phyloP scores from a whole-genome alignment of 2,888 invertebrate genomes.

The Oconnorella tubifera region DNA sequence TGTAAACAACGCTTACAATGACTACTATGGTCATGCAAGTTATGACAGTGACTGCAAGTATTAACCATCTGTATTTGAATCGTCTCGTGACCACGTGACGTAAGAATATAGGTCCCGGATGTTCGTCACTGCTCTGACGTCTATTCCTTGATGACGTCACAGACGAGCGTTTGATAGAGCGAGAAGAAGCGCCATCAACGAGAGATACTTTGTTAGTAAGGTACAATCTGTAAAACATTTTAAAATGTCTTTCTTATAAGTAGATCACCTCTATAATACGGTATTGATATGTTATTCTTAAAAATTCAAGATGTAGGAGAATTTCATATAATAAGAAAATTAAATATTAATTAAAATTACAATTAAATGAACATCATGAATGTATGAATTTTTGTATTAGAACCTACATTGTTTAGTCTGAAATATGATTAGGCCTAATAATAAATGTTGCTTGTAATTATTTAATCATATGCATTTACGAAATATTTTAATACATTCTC shows the following conservation, averaged over 20 bases:
- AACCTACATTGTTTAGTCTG: too few species aligned
- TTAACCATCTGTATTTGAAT: conserved; percentile 36
- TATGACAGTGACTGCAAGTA: conserved; percentile 33
- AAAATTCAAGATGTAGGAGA: too few species aligned
- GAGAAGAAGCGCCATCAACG: neutral
- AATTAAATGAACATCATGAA: neutral
- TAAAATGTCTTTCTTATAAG: too few species aligned
- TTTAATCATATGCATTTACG: too few species aligned
- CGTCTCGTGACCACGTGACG: conserved; percentile 33
- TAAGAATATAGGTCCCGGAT: conserved; percentile 37
- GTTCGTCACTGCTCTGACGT: conserved; percentile 15
- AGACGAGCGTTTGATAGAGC: conserved; percentile 7
- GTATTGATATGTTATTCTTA: too few species aligned
- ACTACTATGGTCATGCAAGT: conserved; percentile 36
- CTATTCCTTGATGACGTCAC: neutral
- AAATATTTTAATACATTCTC: too few species aligned
- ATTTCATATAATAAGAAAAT: too few species aligned
- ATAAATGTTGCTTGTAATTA: too few species aligned
- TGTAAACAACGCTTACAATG: conserved; percentile 38
- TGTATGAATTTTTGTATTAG: too few species aligned
- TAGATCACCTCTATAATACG: too few species aligned
- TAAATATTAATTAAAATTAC: too few species aligned
- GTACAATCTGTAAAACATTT: conserved; percentile 11
- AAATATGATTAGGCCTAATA: too few species aligned
- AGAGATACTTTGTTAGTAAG: conserved; percentile 4